phyloP scores from a whole-genome alignment of 1,140 invertebrate genomes.

The Wasmannia auropunctata region DNA sequence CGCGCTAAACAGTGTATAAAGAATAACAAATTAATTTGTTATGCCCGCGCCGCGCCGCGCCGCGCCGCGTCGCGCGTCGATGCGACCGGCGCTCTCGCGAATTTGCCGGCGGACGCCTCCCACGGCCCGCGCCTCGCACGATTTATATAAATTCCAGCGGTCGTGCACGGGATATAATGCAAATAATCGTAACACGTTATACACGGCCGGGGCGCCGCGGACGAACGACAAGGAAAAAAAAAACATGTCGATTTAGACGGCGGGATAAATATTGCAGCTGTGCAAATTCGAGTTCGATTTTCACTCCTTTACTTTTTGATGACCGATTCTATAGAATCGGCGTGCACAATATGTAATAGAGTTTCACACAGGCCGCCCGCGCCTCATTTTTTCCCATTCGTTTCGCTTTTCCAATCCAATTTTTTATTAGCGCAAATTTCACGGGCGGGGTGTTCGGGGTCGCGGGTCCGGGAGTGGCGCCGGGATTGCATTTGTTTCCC shows the following conservation, averaged over 20 bases:
- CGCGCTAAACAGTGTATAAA: conserved; percentile 57
- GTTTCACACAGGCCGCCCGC: conserved; percentile 27
- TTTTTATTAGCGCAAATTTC: conserved; percentile 39
- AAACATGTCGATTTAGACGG: conserved; percentile 44
- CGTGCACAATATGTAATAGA: conserved; percentile 21
- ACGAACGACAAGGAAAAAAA: not conserved
- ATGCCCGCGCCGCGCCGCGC: not conserved
- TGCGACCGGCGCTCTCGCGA: conserved; percentile 17
- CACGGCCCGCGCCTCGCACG: not conserved
- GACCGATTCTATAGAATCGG: conserved; percentile 31
- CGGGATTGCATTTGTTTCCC: not conserved
- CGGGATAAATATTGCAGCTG: conserved; percentile 39
- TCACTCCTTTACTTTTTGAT: conserved; percentile 38
- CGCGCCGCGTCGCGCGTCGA: not conserved
- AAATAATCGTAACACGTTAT: conserved; percentile 47
- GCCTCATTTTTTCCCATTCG: conserved; percentile 18
- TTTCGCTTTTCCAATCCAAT: not conserved
- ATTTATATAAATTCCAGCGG: conserved; percentile 46
- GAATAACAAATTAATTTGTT: conserved; percentile 59
- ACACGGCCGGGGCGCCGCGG: not conserved
- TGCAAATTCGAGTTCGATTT: conserved; percentile 44
- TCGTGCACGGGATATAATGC: conserved; percentile 34
- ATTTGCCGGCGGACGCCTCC: conserved; percentile 21
- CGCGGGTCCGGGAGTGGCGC: not conserved
- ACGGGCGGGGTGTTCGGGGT: too few relatives aligned